These are phyloP conservation scores for Sinella curviseta DNA, from an alignment of 1,140 invertebrate genomes.

Conservation along the genomic window DNA sequence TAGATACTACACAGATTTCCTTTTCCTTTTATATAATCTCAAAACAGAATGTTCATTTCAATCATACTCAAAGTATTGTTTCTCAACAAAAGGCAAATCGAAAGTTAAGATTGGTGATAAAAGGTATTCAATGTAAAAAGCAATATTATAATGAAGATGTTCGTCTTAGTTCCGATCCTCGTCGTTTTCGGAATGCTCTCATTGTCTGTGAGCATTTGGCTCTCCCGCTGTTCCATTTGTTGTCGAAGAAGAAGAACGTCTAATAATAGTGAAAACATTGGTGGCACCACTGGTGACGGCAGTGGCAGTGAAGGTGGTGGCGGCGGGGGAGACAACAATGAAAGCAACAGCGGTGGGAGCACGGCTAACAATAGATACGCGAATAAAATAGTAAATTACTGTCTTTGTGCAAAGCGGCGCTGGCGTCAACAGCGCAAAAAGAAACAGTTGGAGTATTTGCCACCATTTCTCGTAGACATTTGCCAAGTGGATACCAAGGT, in stretches of 20 bases:
- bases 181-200: conserved; percentile 18
- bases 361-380: background rate
- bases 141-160: background rate
- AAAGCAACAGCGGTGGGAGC: background rate
- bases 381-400: conserved; percentile 12
- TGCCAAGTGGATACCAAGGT: background rate
- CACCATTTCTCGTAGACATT: conserved; percentile 7
- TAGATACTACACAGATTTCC: too few species aligned
- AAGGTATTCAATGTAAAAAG: background rate
- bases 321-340: background rate
- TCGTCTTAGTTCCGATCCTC: background rate
- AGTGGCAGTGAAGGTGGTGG: background rate
- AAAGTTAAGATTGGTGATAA: background rate
- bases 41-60: background rate
- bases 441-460: conserved; percentile 12
- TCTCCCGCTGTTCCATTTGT: conserved; percentile 16
- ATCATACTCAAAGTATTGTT: background rate
- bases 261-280: background rate
- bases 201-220: conserved; percentile 15
- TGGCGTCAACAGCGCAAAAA: background rate
- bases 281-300: background rate
- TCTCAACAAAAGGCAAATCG: background rate
- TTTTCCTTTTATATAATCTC: background rate
- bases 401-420: background rate
- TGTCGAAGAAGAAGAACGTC: background rate